These are phyloP conservation scores for Esperia sulphurella DNA, from an alignment of 2,888 invertebrate species.

Conservation along the genomic window DNA sequence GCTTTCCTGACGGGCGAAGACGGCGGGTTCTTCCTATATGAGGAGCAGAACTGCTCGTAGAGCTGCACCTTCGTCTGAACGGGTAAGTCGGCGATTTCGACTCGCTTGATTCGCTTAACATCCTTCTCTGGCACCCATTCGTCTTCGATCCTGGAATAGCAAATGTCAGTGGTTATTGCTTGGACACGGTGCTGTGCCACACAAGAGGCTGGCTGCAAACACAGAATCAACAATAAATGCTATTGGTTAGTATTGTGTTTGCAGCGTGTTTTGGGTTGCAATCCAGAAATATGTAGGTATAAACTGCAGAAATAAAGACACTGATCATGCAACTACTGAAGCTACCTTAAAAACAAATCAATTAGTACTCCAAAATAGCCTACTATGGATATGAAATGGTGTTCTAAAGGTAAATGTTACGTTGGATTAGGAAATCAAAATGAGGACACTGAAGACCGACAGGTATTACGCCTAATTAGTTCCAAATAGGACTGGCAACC, in stretches of 20 bases:
- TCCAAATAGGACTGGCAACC: conserved; percentile 48
- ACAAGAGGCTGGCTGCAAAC: conserved; percentile 66
- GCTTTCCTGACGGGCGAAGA: conserved; percentile 23
- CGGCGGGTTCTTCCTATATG: conserved; percentile 43
- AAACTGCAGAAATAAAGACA: not conserved
- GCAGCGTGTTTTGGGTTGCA: conserved; percentile 64
- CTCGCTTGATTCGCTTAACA: conserved; percentile 80
- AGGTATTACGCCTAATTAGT: too few relatives aligned
- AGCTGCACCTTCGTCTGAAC: conserved; percentile 71
- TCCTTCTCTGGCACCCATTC: conserved; percentile 91
- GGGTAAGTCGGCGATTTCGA: conserved; percentile 76
- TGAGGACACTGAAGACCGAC: too few relatives aligned
- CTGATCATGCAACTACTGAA: not conserved
- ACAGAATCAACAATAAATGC: conserved; percentile 32
- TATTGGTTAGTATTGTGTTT: conserved; percentile 44
- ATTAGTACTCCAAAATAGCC: too few relatives aligned
- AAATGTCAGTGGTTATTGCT: conserved; percentile 12
- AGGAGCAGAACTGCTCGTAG: conserved; percentile 70
- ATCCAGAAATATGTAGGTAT: conserved; percentile 30
- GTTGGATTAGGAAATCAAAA: too few relatives aligned
- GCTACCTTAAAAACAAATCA: not conserved
- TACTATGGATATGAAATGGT: too few relatives aligned
- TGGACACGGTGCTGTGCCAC: conserved; percentile 44
- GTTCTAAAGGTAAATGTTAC: too few relatives aligned
- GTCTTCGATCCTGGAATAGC: conserved; percentile 85